A percentile compares a stretch with the other conserved stretches of the same genome.
These are phyloP conservation scores for Cephus spinipes DNA, from an alignment of 2,888 invertebrate species.

Conservation along the genomic window DNA sequence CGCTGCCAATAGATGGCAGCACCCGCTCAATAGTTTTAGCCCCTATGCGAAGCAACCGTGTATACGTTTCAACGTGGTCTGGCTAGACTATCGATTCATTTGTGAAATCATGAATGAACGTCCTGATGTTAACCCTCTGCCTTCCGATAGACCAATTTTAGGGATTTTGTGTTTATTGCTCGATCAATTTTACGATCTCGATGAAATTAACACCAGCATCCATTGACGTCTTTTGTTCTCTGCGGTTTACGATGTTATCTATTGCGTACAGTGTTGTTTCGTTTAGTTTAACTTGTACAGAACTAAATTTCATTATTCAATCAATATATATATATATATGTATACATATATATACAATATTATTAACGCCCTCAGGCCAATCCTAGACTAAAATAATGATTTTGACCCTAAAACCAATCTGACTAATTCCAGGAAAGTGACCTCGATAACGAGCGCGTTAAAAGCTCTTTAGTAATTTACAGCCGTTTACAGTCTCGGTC, in stretches of 20 bases:
- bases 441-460: not conserved
- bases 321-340: not conserved
- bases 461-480: not conserved
- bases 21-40: not conserved
- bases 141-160: not conserved
- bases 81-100: constrained; percentile 39
- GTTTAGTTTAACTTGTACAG: not conserved
- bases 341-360: not conserved
- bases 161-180: not conserved
- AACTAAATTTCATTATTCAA: not conserved
- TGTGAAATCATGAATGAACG: constrained; percentile 50
- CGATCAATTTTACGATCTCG: not conserved
- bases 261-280: not conserved
- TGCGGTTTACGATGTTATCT: not conserved
- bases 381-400: not conserved
- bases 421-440: not conserved
- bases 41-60: not conserved
- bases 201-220: not conserved
- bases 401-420: not conserved
- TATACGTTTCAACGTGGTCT: not conserved
- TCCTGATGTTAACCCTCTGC: constrained; percentile 7
- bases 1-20: not conserved
- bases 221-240: not conserved
- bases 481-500: not conserved
- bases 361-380: not conserved